Evolutionary conservation across 2,888 invertebrate species (phyloP), one percentile per base, ranked within the genome.

Genomic region (Diplazon laetatorius): DNA sequence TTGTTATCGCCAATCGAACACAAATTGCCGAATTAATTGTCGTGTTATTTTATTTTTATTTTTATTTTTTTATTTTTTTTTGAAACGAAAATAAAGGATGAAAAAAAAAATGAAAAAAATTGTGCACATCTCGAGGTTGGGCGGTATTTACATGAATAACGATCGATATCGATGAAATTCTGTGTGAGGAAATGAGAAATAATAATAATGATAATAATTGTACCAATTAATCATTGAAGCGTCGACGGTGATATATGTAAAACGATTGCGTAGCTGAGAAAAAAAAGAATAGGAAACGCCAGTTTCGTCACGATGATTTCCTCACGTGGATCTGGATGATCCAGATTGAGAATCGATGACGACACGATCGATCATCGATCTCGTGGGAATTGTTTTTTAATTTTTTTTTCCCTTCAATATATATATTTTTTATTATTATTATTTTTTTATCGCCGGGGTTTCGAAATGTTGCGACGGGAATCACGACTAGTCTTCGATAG

Each of bases 401-500:
- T n/a, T n/a, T n/a, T n/a, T n/a, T n/a, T n/a, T n/a, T n/a, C n/a
- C n/a, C n/a, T n/a, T n/a, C n/a, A n/a, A n/a, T n/a, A n/a, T n/a
- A n/a, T n/a, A n/a, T n/a, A n/a, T n/a, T n/a, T n/a, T n/a, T n/a
- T n/a, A n/a, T n/a, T n/a, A n/a, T n/a, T n/a, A n/a, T n/a, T n/a
- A n/a, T n/a, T n/a, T n/a, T n/a, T n/a, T n/a, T n/a, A n/a, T n/a
- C n/a, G n/a, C n/a, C n/a, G 9, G 22, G 20, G 69, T 50, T 75
- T 48, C 4, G 71, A 75, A 80, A 83, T 76, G 66, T 85, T 82
- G 75, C 79, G 76, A 80, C 73, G 82, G 55, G 48, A 82, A 80
- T 86, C 84, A 83, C 82, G 82, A 86, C 87, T 88, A 85, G 86
- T 88, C 86, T 84, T 86, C 79, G 81, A 87, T 86, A 87, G 83